Conservation (phyloP, 2,797 vertebrate species). For the Galago senegalensis region DNA sequence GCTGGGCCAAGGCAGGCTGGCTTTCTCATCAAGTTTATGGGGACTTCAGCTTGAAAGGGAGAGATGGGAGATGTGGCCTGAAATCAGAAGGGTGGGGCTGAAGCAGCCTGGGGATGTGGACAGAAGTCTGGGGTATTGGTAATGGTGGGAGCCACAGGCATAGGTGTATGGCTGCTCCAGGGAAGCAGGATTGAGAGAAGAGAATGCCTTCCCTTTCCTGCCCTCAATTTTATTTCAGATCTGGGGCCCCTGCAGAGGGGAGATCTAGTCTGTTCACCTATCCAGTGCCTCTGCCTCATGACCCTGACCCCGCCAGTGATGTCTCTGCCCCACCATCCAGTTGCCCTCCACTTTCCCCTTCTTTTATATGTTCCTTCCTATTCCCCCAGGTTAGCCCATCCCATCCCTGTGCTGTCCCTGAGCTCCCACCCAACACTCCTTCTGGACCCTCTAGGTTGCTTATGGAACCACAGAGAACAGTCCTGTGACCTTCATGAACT, state of each 20-base stretch:
- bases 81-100: slow-evolving; percentile 29
- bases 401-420: background rate
- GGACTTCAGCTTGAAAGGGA: slow-evolving; percentile 48
- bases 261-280: background rate
- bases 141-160: background rate
- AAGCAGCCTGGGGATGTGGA: background rate
- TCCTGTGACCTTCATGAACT: slow-evolving; percentile 94
- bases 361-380: background rate
- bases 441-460: slow-evolving; percentile 89
- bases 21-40: slow-evolving; percentile 74
- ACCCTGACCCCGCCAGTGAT: background rate
- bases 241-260: background rate
- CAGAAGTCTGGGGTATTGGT: background rate
- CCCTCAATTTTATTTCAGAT: background rate
- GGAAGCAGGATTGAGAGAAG: background rate
- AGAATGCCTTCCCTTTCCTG: background rate
- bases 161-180: background rate
- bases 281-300: background rate
- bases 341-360: background rate
- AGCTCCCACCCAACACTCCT: background rate
- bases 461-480: slow-evolving; percentile 99
- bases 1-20: slow-evolving; percentile 46
- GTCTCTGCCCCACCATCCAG: no score
- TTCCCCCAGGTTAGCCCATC: background rate
- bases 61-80: slow-evolving; percentile 4